Evolutionary conservation across 2,888 invertebrate genomes (phyloP).

Genomic region (Drosophila macrospina): DNA sequence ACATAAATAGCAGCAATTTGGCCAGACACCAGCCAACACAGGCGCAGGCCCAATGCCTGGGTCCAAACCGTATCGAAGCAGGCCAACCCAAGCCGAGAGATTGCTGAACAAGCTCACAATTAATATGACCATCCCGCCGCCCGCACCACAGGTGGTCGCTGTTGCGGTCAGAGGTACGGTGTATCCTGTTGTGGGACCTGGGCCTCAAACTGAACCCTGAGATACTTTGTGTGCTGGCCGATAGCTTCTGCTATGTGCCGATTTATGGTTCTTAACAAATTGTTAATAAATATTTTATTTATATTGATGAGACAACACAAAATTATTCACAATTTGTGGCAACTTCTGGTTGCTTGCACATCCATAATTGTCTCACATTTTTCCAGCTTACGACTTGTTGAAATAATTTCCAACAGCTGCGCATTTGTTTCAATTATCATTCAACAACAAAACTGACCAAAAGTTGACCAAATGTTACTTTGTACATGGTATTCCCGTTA

Average conservation of each 20-base stretch:
- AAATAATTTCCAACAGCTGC: constrained; percentile 69
- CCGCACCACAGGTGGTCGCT: constrained; percentile 69
- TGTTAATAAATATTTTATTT: constrained; percentile 81
- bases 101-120: constrained; percentile 78
- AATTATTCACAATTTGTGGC: constrained; percentile 75
- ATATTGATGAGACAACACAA: constrained; percentile 76
- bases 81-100: constrained; percentile 40
- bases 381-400: constrained; percentile 51
- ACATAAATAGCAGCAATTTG: constrained; percentile 86
- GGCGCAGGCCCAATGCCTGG: constrained; percentile 9
- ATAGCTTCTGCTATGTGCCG: constrained; percentile 57
- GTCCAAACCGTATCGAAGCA: constrained; percentile 2
- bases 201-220: constrained; percentile 26
- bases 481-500: constrained; percentile 31
- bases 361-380: constrained; percentile 39
- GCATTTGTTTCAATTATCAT: constrained; percentile 73
- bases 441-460: constrained; percentile 34
- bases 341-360: constrained; percentile 23
- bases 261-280: constrained; percentile 77
- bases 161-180: constrained; percentile 49
- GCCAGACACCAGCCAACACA: constrained; percentile 72
- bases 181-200: constrained; percentile 35
- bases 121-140: constrained; percentile 76
- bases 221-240: constrained; percentile 30
- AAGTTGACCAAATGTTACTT: constrained; percentile 30